Conservation (phyloP, 2,888 invertebrate species). For the Lithophane semibrunnea region DNA sequence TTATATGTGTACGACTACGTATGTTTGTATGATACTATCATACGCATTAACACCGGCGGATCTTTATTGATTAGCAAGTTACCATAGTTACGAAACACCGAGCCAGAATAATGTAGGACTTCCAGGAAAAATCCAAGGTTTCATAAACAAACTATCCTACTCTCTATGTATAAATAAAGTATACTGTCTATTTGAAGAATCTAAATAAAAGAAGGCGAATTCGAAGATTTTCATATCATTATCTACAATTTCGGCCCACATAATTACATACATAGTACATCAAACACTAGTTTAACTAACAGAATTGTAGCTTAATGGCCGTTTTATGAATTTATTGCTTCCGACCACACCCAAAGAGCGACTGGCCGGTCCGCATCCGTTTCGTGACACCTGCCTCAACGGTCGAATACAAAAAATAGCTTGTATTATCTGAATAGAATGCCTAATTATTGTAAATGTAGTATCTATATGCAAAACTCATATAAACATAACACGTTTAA, state of each 20-base stretch:
- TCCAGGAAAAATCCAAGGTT: constrained; percentile 17
- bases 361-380: constrained; percentile 71
- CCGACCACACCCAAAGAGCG: constrained; percentile 69
- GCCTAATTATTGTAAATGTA: constrained; percentile 35
- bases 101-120: constrained; percentile 17
- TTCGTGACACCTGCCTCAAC: constrained; percentile 73
- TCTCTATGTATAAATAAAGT: constrained; percentile 8
- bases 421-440: constrained; percentile 41
- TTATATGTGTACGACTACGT: neutral
- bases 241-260: constrained; percentile 23
- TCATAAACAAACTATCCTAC: constrained; percentile 12
- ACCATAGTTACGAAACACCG: constrained; percentile 33
- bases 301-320: constrained; percentile 59
- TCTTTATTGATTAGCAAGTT: constrained; percentile 48
- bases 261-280: constrained; percentile 48
- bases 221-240: constrained; percentile 14
- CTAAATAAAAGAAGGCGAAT: neutral
- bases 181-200: neutral
- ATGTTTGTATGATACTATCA: neutral
- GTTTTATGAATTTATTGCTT: constrained; percentile 75
- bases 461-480: constrained; percentile 11
- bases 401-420: constrained; percentile 40
- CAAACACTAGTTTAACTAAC: constrained; percentile 64
- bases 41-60: constrained; percentile 9
- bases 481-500: neutral